These are phyloP conservation scores for Cylindroiulus punctatus DNA, from an alignment of 2,888 invertebrate genomes.

Conservation along the genomic window DNA sequence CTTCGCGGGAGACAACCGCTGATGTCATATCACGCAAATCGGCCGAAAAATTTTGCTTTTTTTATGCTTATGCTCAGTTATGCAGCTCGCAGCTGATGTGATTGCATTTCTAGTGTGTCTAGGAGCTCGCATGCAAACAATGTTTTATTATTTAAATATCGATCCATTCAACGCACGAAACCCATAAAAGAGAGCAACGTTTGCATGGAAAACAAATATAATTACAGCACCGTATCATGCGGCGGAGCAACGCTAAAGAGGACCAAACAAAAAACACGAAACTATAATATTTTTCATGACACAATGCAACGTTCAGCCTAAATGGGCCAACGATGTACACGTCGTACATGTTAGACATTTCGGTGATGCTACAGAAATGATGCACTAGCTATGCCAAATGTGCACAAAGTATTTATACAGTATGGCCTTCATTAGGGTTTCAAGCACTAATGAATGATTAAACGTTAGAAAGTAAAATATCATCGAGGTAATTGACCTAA, in stretches of 20 bases:
- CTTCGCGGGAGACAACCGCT: neutral
- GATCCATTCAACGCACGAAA: conserved; percentile 7
- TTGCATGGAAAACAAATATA: conserved; percentile 18
- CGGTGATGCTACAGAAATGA: no score
- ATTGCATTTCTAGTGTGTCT: conserved; percentile 18
- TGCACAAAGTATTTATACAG: no score
- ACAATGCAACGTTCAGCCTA: no score
- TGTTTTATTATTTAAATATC: conserved; percentile 18
- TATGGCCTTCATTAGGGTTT: no score
- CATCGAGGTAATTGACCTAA: no score
- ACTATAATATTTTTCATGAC: neutral
- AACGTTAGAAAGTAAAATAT: no score
- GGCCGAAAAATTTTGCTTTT: neutral
- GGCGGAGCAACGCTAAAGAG: conserved; percentile 1
- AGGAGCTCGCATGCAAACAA: conserved; percentile 10
- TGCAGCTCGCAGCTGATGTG: conserved; percentile 3
- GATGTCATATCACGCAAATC: conserved; percentile 18
- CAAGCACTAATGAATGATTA: no score
- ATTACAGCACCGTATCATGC: neutral
- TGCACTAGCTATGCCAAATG: no score
- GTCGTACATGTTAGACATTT: no score
- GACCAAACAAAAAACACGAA: conserved; percentile 9
- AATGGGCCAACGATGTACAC: no score
- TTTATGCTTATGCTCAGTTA: neutral
- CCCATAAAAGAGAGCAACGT: conserved; percentile 11